Evolutionary conservation across 2,113 vertebrate genomes (phyloP).

Genomic region (Leuciscus idus): DNA sequence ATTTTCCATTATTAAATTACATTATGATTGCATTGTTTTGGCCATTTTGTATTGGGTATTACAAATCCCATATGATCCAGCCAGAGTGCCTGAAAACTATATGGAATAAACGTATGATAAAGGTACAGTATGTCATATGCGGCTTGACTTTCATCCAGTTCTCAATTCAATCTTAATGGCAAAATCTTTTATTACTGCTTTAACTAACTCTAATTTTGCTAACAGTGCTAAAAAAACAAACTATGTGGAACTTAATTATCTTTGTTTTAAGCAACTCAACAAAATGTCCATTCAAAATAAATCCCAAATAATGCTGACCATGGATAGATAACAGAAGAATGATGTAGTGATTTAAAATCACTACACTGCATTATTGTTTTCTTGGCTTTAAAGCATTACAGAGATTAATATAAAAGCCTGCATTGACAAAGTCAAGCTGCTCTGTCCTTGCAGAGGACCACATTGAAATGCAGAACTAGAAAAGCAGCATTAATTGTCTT

Average conservation of each 20-base stretch:
- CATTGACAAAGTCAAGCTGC: conserved; percentile 31
- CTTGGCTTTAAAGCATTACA: conserved; percentile 8
- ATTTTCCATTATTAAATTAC: too few relatives aligned
- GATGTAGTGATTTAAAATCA: conserved; percentile 14
- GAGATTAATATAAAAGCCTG: conserved; percentile 37
- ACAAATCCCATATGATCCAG: too few relatives aligned
- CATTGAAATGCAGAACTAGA: conserved; percentile 45
- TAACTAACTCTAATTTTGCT: neutral
- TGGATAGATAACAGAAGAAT: neutral
- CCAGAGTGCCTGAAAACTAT: too few relatives aligned
- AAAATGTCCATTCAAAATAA: neutral
- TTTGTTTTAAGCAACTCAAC: conserved; percentile 15
- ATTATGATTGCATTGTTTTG: too few relatives aligned
- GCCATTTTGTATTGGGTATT: too few relatives aligned
- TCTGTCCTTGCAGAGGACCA: conserved; percentile 48
- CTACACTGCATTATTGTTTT: conserved; percentile 5
- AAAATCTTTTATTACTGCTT: neutral
- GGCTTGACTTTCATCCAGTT: too few relatives aligned
- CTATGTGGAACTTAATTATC: neutral
- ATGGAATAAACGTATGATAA: too few relatives aligned
- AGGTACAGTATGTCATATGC: too few relatives aligned
- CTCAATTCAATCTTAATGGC: too few relatives aligned
- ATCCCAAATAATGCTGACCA: conserved; percentile 10
- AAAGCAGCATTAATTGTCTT: conserved; percentile 51
- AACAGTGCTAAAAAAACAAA: neutral